Base-by-base conservation (phyloP, 2,113 vertebrate genomes). In the Leucopsar rothschildi region DNA sequence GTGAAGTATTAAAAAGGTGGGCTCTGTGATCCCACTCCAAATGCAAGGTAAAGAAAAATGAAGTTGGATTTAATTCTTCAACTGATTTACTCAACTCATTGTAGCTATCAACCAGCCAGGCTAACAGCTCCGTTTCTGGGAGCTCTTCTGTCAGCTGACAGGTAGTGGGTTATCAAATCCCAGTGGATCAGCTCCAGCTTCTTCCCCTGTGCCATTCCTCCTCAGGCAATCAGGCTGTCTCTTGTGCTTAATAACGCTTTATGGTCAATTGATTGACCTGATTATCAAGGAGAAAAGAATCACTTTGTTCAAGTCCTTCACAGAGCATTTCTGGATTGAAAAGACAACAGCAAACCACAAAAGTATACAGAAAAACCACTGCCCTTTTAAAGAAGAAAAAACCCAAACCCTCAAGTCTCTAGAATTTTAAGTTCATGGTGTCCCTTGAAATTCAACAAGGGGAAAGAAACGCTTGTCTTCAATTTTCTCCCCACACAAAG, bases 191-290 rank as follows among this genome's bases (percentile, higher is more conserved):
- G 66, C 50, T 45, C 50, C 10, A 50, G 86, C 77, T 29, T 49
- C 45, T 72, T 61, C 44, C 56, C 49, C 56, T 64, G 57, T 49
- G 53, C 15, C 88, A 82, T 15, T 87, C 47, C 85, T 95, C 82
- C 87, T 61, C 25, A 29, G 85, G 90, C 95, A 55, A n/a, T 45
- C 61, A 33, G 57, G n/a, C 61, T 90, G 59, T 86, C 85, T 88
- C 85, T 85, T 86, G 50, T 45, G 31, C 55, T 85, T 86, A 93
- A 27, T 76, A 87, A 88, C 3, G 0, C 82, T 80, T 69, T 33
- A 86, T 27, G 40, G 92, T 56, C 82, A 76, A 91, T 45, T 80
- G 92, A 93, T 88, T 65, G 90, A 82, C 82, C 90, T 42, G 61
- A 72, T 85, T 80, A 92, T 68, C 82, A 82, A 79, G 63, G 75